phyloP scores from a whole-genome alignment of 2,888 invertebrate species.

The Anaspis maculata region DNA sequence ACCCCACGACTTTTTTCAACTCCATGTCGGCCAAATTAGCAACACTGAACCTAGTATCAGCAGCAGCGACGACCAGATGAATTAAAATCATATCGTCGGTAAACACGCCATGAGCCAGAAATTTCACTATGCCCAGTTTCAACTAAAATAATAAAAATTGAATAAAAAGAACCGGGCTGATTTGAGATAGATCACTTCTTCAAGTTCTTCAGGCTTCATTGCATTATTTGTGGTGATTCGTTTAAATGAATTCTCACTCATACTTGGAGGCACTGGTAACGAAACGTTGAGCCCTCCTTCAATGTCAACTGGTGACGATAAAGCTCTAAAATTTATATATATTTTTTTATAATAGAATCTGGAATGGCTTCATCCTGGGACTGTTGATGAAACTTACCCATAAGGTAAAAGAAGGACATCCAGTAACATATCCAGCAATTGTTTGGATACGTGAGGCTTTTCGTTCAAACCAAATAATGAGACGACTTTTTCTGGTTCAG shows the following conservation, averaged over 20 bases:
- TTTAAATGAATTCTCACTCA: slow-evolving; percentile 69
- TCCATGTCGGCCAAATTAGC: slow-evolving; percentile 82
- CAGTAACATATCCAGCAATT: slow-evolving; percentile 68
- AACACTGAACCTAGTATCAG: slow-evolving; percentile 83
- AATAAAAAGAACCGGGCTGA: slow-evolving; percentile 2
- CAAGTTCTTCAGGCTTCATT: slow-evolving; percentile 70
- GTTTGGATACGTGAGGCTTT: slow-evolving; percentile 58
- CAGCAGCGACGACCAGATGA: slow-evolving; percentile 75
- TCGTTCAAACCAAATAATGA: slow-evolving; percentile 63
- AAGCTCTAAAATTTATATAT: slow-evolving; percentile 30
- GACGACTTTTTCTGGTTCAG: slow-evolving; percentile 54
- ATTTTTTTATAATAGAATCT: too few relatives aligned
- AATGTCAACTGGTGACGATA: slow-evolving; percentile 27
- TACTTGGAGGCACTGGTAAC: slow-evolving; percentile 61
- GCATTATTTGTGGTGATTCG: slow-evolving; percentile 63
- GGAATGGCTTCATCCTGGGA: too few relatives aligned
- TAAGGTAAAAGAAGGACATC: slow-evolving; percentile 82
- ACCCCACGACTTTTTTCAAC: slow-evolving; percentile 69
- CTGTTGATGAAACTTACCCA: slow-evolving; percentile 50
- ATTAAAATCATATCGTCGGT: slow-evolving; percentile 64
- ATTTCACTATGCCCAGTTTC: slow-evolving; percentile 73
- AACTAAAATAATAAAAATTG: slow-evolving; percentile 40
- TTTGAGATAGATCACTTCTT: too few relatives aligned
- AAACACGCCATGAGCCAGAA: slow-evolving; percentile 72
- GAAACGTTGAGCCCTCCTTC: slow-evolving; percentile 23